Base-by-base conservation (phyloP, 2,113 vertebrate genomes). In the Ageneiosus marmoratus region DNA sequence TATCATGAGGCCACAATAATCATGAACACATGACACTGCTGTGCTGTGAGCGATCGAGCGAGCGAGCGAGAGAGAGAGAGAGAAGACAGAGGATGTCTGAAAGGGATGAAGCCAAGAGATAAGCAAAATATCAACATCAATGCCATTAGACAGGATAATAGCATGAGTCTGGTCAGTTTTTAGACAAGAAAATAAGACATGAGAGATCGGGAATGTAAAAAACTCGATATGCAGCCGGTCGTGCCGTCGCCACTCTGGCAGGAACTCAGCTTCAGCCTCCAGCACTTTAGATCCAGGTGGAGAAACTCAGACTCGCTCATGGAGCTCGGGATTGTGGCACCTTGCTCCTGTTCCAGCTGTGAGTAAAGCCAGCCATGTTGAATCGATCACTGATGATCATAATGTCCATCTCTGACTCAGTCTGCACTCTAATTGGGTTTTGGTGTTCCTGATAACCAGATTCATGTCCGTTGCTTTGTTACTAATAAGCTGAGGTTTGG, bases 1-100 rank as follows among this genome's bases (percentile, higher is more conserved):
- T 56, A 82, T 92, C 93, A 93, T 89, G 92, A 89, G 93, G 53
- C 8, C 10, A 2, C n/a, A 80, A 51, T 0, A 91, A 92, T 93
- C 89, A 83, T 83, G 90, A 87, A 82, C 50, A 69, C 89, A 86
- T 94, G 93, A 92, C 84, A 87, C 60, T 69, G 8, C 32, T 85
- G 78, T 50, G 27, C 81, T 15, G 41, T 8, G 37, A 41, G 37
- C 2, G 37, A 41, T 58, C 11, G 53, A 44, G 8, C 32, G 13
- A 18, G 37, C 50, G 41, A 76, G 51, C 65, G 37, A 27, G 32
- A 70, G 5, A 16, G 55, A 48, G 56, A 80, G 58, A 79, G 46
- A 41, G 18, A 69, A 46, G 12, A 27, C 11, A 56, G 4, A 70
- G 41, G 10, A 58, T 7, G 32, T 18, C 48, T 2, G 20, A 62